Evolutionary conservation across 2,797 vertebrate genomes (phyloP).

Genomic region (Euthynnus affinis): DNA sequence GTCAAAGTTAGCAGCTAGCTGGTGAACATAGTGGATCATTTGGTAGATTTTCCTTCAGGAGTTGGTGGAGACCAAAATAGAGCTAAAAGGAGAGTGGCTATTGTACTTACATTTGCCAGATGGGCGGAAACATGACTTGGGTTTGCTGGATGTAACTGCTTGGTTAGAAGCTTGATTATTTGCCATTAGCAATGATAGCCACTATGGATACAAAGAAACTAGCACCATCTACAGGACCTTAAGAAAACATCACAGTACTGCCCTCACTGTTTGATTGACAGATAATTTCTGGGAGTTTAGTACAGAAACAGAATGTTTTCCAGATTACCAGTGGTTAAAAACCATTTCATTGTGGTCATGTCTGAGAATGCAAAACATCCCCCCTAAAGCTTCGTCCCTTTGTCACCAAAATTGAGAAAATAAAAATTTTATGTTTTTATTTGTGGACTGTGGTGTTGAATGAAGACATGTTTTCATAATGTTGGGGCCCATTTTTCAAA

Average conservation of each 20-base stretch:
- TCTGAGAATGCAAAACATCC: constrained; percentile 26
- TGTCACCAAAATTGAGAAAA: constrained; percentile 16
- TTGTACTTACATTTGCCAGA: too few species aligned
- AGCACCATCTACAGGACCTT: neutral
- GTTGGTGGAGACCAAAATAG: too few species aligned
- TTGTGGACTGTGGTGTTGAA: constrained; percentile 17
- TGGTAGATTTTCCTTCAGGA: too few species aligned
- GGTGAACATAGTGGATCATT: too few species aligned
- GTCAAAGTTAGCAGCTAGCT: too few species aligned
- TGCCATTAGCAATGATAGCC: neutral
- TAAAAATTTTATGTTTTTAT: constrained; percentile 21
- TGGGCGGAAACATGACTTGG: too few species aligned
- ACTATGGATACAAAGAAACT: neutral
- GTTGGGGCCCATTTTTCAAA: neutral
- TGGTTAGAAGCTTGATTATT: too few species aligned
- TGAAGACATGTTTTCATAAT: neutral
- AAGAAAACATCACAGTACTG: neutral
- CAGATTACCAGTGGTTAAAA: constrained; percentile 27
- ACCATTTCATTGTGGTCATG: constrained; percentile 20
- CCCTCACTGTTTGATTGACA: neutral
- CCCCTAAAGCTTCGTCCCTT: neutral
- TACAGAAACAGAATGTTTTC: constrained; percentile 3
- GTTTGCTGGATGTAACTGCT: too few species aligned
- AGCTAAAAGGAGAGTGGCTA: too few species aligned
- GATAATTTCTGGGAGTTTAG: neutral